These are phyloP conservation scores for Pomacea canaliculata DNA, from an alignment of 2,888 invertebrate genomes.

Conservation along the genomic window DNA sequence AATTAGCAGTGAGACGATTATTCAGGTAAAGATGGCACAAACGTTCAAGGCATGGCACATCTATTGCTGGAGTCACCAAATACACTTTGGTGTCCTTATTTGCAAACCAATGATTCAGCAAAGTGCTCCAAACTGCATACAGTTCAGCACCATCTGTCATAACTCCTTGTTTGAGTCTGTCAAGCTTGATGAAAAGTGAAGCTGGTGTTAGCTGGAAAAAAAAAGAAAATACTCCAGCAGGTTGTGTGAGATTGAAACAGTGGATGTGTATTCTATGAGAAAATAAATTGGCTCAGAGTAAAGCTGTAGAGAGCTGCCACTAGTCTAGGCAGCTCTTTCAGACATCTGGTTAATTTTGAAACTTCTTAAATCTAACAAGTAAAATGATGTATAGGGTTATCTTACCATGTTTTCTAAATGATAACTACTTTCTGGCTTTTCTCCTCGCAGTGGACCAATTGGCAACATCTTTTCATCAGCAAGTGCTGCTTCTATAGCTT, in stretches of 20 bases:
- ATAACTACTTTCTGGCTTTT: slow-evolving; percentile 7
- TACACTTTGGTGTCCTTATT: slow-evolving; percentile 49
- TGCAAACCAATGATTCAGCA: slow-evolving; percentile 58
- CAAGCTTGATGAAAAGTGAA: slow-evolving; percentile 34
- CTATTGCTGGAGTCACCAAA: slow-evolving; percentile 61
- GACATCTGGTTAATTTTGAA: no score
- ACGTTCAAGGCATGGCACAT: slow-evolving; percentile 53
- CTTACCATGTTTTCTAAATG: slow-evolving; percentile 21
- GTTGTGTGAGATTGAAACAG: neutral
- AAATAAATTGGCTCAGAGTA: no score
- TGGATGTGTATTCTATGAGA: no score
- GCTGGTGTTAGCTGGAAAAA: neutral
- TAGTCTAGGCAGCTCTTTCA: no score
- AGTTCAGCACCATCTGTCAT: slow-evolving; percentile 53
- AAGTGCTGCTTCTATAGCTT: neutral
- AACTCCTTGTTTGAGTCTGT: slow-evolving; percentile 38
- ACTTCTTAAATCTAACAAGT: no score
- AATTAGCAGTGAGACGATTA: slow-evolving; percentile 46
- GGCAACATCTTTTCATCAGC: neutral
- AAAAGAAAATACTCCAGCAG: neutral
- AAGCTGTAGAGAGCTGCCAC: no score
- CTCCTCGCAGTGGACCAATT: slow-evolving; percentile 2
- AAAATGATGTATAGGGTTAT: no score
- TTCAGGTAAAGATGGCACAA: slow-evolving; percentile 53
- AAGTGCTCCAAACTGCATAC: slow-evolving; percentile 62